Base-by-base conservation (phyloP, 2,113 vertebrate species). In the Irena cyanogastra region DNA sequence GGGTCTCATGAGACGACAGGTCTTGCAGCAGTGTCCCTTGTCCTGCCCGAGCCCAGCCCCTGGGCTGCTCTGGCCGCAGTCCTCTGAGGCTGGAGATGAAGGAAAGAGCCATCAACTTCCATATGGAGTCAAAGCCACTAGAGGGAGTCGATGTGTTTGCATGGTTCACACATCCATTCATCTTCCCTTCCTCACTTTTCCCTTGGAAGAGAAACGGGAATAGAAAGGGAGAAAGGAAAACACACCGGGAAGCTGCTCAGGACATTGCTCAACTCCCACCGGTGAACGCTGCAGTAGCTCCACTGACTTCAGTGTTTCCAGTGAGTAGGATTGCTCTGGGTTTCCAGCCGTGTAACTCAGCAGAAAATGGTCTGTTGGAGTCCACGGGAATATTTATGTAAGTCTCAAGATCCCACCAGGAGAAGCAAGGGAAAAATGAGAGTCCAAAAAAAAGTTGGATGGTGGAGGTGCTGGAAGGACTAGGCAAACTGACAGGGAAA, bases 81-180 rank as follows among this genome's bases (percentile, higher is more conserved):
- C 21, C 44, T 71, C 47, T 16, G 54, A 37, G 39, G n/a, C 53
- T 69, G 83, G 33, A 49, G 84, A n/a, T 11, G 80, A 74, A 65
- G 90, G 63, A 82, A 24, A 0, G 15, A 95, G 28, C 81, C 93
- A 61, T 44, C 15, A 39, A 15, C 45, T 93, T 69, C 87, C 33
- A 79, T 94, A 95, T 41, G 89, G 84, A 94, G 21, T 14, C 84
- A 77, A 41, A 93, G 84, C 95, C 93, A 77, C 96, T 96, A 96
- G 96, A 96, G 95, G 96, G 96, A 97, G 96, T 94, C 85, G 60
- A 91, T 87, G 94, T 90, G 84, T 96, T 97, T 93, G 92, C 30
- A 1, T 24, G 89, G 82, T 52, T 93, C 83, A 44, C 84, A 63
- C 74, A 44, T 89, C 87, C 78, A 76, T 89, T 95, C 91, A 79